phyloP scores from a whole-genome alignment of 2,113 vertebrate species.

The Brachyhypopomus gauderio region DNA sequence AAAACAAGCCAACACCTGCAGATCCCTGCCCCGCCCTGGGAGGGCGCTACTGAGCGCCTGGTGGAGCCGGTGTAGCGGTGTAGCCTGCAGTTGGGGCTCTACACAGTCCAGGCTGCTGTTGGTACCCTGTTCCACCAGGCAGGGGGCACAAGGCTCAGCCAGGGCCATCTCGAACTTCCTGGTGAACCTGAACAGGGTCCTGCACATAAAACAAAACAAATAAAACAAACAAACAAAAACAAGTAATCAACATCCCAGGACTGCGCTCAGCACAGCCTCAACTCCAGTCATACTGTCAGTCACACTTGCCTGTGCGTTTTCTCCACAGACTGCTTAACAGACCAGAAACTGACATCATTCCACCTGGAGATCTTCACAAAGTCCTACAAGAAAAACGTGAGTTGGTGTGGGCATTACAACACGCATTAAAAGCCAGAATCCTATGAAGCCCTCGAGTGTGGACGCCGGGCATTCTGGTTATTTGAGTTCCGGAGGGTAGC shows the following conservation, averaged over 20 bases:
- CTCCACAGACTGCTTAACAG: conserved; percentile 95
- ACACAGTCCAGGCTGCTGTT: conserved; percentile 73
- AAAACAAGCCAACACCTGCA: conserved; percentile 61
- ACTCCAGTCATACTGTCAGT: too few relatives aligned
- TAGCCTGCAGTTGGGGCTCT: conserved; percentile 69
- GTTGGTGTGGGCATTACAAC: too few relatives aligned
- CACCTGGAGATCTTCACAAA: conserved; percentile 97
- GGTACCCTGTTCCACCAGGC: conserved; percentile 81
- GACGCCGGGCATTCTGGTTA: not conserved
- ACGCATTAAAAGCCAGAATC: not conserved
- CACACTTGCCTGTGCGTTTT: conserved; percentile 89
- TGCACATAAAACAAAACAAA: conserved; percentile 62
- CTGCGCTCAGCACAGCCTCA: too few relatives aligned
- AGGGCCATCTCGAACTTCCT: conserved; percentile 89
- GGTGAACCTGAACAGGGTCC: conserved; percentile 95
- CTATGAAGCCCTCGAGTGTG: not conserved
- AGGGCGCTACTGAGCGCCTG: conserved; percentile 71
- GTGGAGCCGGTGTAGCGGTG: conserved; percentile 78
- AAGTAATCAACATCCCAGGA: not conserved
- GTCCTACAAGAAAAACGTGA: conserved; percentile 73
- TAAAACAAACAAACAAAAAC: not conserved
- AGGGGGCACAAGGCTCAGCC: conserved; percentile 76
- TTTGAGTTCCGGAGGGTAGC: too few relatives aligned
- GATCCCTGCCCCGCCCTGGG: conserved; percentile 66
- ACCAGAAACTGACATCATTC: conserved; percentile 98